Evolutionary conservation across 1,140 invertebrate genomes (phyloP).

Genomic region (Anastrepha obliqua): DNA sequence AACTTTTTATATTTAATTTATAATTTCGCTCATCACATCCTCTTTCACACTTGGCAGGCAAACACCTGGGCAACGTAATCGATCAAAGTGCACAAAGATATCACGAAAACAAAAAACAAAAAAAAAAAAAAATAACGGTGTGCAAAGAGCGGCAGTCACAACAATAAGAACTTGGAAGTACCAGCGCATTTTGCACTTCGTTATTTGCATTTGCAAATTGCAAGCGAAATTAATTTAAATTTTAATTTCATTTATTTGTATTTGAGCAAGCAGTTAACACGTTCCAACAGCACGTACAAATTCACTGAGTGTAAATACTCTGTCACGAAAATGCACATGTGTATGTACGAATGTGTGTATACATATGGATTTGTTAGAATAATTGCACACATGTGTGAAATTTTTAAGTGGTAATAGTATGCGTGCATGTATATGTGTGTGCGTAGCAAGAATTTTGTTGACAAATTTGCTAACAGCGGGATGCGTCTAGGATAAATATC

Average conservation of each 20-base stretch:
- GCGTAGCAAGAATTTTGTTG: not conserved
- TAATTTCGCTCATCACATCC: no score
- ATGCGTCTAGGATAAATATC: not conserved
- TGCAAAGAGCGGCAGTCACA: not conserved
- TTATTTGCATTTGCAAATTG: constrained; percentile 41
- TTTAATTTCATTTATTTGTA: constrained; percentile 44
- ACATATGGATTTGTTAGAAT: not conserved
- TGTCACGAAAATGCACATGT: not conserved
- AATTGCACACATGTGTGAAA: not conserved
- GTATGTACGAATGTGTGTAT: not conserved
- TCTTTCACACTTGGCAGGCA: no score
- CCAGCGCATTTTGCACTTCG: not conserved
- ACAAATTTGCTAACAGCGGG: not conserved
- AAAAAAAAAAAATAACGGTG: not conserved
- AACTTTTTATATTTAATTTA: no score
- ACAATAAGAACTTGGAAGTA: not conserved
- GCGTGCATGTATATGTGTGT: not conserved
- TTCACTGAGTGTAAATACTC: not conserved
- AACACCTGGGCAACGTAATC: not conserved
- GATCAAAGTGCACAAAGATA: not conserved
- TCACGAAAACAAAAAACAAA: not conserved
- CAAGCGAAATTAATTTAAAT: constrained; percentile 33
- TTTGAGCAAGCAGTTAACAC: constrained; percentile 26
- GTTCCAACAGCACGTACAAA: constrained; percentile 16
- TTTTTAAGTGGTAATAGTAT: not conserved